Base-by-base conservation (phyloP, 2,888 invertebrate genomes). In the Galerucella nymphaeae region DNA sequence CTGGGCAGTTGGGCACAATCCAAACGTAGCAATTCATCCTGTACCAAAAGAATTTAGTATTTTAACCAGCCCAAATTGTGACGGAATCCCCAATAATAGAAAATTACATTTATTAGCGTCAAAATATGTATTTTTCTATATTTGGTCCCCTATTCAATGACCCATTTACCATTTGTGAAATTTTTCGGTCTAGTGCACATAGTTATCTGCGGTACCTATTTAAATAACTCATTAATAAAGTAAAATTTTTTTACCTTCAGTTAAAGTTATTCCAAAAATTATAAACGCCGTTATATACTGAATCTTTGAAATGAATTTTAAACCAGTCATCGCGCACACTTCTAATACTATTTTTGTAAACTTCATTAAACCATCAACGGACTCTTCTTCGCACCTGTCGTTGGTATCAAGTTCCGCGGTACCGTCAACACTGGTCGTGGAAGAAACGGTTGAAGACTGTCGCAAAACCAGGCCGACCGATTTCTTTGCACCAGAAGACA, bases 401-500 rank as follows among this genome's bases (percentile, higher is more conserved):
- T 62, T 73, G 70, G 13, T 63, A 41, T 63, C 30, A 45, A 41
- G 16, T 62, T 66, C 66, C 50, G 42, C 65, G 57, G 59, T 74
- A 76, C 78, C 76, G 78, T 72, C 75, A 75, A 77, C 78, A 79
- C 78, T 79, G 75, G 78, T 75, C 75, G 70, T 66, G 66, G 74
- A 75, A 73, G 72, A 74, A 53, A 75, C 76, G 70, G 76, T 73
- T 74, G 77, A 78, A 76, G 76, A 76, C 76, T 77, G 76, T 63
- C 73, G 77, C 64, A 66, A 76, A 77, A 79, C 76, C 77, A 78
- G 79, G 77, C 77, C 79, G 77, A 74, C 76, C 77, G 79, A 78
- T 77, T 78, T 78, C 75, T 73, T 76, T 72, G 75, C 77, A 75
- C 76, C 72, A 71, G 76, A 75, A 75, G 76, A 79, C 71, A 73